A percentile compares a stretch with the other conserved stretches of the same genome.
These are phyloP conservation scores for Coregonus suidteri DNA, from an alignment of 2,797 vertebrate genomes.

Conservation along the genomic window DNA sequence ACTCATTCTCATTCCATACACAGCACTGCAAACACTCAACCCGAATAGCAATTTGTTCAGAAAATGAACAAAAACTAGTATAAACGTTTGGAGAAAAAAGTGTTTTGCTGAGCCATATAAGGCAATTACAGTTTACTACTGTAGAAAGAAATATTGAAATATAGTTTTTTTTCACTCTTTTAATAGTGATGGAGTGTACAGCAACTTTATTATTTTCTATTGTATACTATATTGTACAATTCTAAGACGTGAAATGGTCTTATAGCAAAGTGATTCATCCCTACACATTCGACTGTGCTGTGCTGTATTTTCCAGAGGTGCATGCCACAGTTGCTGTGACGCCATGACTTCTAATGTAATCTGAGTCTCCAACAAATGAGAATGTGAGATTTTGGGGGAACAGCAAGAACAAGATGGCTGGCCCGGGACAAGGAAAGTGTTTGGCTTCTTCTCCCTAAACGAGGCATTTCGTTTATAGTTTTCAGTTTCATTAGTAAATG, in stretches of 20 bases:
- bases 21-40: background rate
- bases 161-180: background rate
- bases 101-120: too few relatives aligned
- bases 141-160: too few relatives aligned
- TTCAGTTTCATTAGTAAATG: background rate
- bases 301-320: slow-evolving; percentile 49
- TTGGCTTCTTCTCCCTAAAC: slow-evolving; percentile 48
- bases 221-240: background rate
- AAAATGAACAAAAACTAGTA: slow-evolving; percentile 13
- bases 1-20: background rate
- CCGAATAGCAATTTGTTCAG: background rate
- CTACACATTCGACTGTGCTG: background rate
- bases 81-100: too few relatives aligned
- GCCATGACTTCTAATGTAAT: slow-evolving; percentile 70
- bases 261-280: background rate
- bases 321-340: slow-evolving; percentile 42
- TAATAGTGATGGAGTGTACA: background rate
- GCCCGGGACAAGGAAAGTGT: slow-evolving; percentile 51
- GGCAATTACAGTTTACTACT: too few relatives aligned
- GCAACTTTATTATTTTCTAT: background rate
- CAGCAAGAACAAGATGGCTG: slow-evolving; percentile 82
- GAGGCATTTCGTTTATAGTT: background rate
- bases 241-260: background rate
- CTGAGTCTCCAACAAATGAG: slow-evolving; percentile 63
- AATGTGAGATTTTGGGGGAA: slow-evolving; percentile 52